Base-by-base conservation (phyloP, 2,113 vertebrate species). In the Neogobius melanostomus region DNA sequence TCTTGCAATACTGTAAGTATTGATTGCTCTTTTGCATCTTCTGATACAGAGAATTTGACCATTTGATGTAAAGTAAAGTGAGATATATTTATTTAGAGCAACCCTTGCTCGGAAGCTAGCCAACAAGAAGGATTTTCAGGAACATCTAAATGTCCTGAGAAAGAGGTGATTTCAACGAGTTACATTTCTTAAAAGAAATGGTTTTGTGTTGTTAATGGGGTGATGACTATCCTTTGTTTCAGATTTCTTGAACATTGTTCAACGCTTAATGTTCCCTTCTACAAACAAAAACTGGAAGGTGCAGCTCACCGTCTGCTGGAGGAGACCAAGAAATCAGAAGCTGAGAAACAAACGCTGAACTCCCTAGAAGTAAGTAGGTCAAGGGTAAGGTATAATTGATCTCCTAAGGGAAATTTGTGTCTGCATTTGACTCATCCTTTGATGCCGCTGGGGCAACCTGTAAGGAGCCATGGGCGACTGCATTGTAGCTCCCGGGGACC, bases 121-220 rank as follows among this genome's bases (percentile, higher is more conserved):
- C 36, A 64, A 87, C 14, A 92, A 87, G 78, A 87, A 88, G 6
- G 89, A 87, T 73, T 81, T 49, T 17, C 92, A 91, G 75, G 87
- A 85, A 57, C 92, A 94, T 82, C 84, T 94, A 11, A 92, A 92
- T 79, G 63, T 36, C 4, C 7, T 93, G 4, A 93, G 92, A 86
- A 83, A 72, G 6, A 86, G 75, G 92, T 92, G 11, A 84, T 11
- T 17, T 44, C 9, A 12, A n/a, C 14, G n/a, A 28, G 28, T 50
- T 12, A 51, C 3, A 47, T 4, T 12, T 36, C 11, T 59, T 59
- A 14, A 7, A 57, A 17, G 5, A 56, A 21, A 21, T 21, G 21
- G 4, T 28, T 11, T 28, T 56, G n/a, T 17, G n/a, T 17, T 8
- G 53, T 1, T 56, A 28, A 28, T 56, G 11, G 21, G 12, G 21